Conservation (phyloP, 2,797 vertebrate genomes). For the Notamacropus eugenii region DNA sequence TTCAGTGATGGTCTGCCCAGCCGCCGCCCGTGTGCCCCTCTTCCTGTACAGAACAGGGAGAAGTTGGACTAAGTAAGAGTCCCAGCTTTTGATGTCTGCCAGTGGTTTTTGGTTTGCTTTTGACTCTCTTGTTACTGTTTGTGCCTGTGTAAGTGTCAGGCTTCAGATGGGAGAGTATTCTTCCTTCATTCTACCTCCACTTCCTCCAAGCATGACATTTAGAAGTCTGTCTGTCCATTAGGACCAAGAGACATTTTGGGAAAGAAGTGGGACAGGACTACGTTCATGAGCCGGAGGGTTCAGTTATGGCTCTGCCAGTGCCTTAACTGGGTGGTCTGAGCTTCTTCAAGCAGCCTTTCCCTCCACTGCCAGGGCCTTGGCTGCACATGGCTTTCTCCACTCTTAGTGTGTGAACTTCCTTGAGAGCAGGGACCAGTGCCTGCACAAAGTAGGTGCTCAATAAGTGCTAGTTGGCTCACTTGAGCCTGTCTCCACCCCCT, state of each 20-base stretch:
- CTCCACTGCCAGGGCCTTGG: no score
- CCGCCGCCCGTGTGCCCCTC: neutral
- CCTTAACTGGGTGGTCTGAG: neutral
- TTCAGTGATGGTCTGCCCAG: neutral
- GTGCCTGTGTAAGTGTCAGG: neutral
- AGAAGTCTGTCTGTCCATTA: neutral
- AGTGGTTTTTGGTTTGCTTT: neutral
- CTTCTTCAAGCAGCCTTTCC: no score
- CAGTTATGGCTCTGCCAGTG: neutral
- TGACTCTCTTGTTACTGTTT: neutral
- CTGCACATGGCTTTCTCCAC: neutral
- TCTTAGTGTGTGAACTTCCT: neutral
- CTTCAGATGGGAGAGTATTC: neutral
- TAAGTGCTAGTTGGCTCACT: neutral
- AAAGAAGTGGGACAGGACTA: neutral
- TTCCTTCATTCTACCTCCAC: neutral
- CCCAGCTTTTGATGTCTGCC: neutral
- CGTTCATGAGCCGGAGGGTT: neutral
- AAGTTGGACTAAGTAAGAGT: neutral
- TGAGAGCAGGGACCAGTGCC: neutral
- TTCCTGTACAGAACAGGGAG: neutral
- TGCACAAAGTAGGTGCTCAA: neutral
- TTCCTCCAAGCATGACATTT: neutral
- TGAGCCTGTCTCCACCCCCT: neutral
- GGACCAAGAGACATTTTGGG: neutral